Evolutionary conservation across 2,888 invertebrate genomes (phyloP), one percentile per base, ranked within the genome.

Genomic region (Pycnomerus fuliginosus): DNA sequence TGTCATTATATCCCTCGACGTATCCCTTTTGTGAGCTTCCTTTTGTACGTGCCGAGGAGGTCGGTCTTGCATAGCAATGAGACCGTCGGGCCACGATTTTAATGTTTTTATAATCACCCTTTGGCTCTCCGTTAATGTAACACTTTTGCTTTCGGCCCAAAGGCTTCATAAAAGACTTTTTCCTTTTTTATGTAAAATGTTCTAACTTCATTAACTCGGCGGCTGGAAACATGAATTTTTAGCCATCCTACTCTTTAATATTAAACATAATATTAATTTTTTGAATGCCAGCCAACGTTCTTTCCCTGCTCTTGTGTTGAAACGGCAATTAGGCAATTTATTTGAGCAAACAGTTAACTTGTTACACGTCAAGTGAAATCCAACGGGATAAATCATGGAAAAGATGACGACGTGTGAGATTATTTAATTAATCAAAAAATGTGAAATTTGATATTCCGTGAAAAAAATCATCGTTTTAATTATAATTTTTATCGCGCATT

Each of bases 81-180:
- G 68, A 53, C 52, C 55, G 61, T 55, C 60, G 58, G 58, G 55
- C 58, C 56, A 60, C 34, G 14, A 70, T 70, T 70, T 70, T 70
- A 70, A 71, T 71, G 70, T 71, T 71, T 71, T 71, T 71, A 71
- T 71, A 71, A 71, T 71, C 70, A 70, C 61, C 60, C 60, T 35
- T 25, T 22, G 48, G 39, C 41, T 42, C 53, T 41, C 55, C 56
- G 56, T 60, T 62, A 62, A 60, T 61, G 60, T 57, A 58, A 61
- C 62, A 63, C 68, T 69, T 65, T 67, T 65, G 65, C 65, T 67
- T 63, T 67, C 56, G 60, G 63, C 58, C 64, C 58, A 67, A 69
- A 67, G 67, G 68, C 63, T 65, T 55, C 50, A 57, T 53, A 56
- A 66, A 64, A 65, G 65, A 67, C 67, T 68, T 65, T 67, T 66